phyloP scores from a whole-genome alignment of 2,113 vertebrate species.

The Egretta garzetta region DNA sequence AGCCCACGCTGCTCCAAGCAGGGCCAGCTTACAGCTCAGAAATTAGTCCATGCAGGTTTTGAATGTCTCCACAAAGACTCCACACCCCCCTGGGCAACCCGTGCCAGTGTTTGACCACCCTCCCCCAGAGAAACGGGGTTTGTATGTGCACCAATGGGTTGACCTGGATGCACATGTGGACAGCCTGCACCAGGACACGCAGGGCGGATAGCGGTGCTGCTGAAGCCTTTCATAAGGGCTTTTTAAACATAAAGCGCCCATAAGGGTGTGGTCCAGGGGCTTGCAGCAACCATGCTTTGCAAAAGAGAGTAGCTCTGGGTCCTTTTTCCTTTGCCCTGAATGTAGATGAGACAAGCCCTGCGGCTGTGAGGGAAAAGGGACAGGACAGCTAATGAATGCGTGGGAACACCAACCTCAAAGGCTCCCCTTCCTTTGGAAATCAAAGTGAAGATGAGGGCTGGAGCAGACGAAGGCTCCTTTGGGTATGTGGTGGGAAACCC shows the following conservation, averaged over 20 bases:
- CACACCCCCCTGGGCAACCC: not conserved
- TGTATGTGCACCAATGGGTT: not conserved
- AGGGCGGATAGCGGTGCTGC: not conserved
- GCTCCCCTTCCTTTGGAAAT: not conserved
- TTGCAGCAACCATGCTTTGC: not conserved
- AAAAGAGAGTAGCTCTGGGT: not conserved
- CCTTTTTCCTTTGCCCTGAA: not conserved
- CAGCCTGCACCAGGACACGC: not conserved
- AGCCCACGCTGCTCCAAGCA: not conserved
- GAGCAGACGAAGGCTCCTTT: not conserved
- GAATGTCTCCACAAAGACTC: not conserved
- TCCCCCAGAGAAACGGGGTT: accelerated
- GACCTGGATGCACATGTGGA: accelerated
- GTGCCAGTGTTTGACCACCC: not conserved
- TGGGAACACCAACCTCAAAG: not conserved
- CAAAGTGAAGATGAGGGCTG: not conserved
- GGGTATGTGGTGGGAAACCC: not conserved
- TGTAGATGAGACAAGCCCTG: not conserved
- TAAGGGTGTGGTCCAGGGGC: not conserved
- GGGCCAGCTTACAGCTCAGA: not conserved
- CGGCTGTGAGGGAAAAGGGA: not conserved
- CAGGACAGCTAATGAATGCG: not conserved
- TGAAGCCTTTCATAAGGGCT: not conserved
- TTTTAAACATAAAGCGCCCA: not conserved
- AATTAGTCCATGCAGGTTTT: not conserved